Evolutionary conservation across 1,140 invertebrate species (phyloP).

Genomic region (Ceratina calcarata): DNA sequence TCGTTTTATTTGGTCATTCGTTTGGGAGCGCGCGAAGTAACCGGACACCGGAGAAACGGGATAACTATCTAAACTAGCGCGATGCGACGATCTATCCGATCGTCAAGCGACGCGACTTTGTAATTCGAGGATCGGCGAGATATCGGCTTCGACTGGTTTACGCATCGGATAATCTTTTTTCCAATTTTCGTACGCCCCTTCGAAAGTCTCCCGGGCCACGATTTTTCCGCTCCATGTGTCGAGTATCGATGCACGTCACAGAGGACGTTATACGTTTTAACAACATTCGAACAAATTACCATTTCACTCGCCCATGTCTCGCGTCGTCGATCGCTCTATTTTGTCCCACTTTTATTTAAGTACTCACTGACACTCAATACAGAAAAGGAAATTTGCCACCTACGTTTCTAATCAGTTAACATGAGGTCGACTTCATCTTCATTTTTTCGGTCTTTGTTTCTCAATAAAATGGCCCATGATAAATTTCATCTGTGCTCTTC

Average conservation of each 20-base stretch:
- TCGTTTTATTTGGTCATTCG: neutral
- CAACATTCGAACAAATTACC: neutral
- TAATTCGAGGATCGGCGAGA: conserved; percentile 30
- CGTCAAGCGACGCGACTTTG: neutral
- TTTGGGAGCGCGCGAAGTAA: neutral
- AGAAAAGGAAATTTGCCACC: no score
- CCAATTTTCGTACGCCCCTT: conserved; percentile 29
- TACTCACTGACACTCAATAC: no score
- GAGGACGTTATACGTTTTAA: neutral
- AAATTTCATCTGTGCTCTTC: no score
- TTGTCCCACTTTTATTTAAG: no score
- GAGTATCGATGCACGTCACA: neutral
- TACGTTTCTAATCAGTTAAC: no score
- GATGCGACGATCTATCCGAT: neutral
- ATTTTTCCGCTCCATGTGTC: neutral
- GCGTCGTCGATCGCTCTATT: no score
- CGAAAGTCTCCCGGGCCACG: conserved; percentile 2
- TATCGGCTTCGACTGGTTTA: conserved; percentile 20
- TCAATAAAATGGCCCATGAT: no score
- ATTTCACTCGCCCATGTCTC: neutral
- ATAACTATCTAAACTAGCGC: neutral
- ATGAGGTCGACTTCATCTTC: no score
- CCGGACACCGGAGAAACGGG: neutral
- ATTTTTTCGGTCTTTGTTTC: no score
- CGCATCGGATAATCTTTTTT: conserved; percentile 33